phyloP scores from a whole-genome alignment of 2,888 invertebrate species.

The Reticulitermes lucifugus region DNA sequence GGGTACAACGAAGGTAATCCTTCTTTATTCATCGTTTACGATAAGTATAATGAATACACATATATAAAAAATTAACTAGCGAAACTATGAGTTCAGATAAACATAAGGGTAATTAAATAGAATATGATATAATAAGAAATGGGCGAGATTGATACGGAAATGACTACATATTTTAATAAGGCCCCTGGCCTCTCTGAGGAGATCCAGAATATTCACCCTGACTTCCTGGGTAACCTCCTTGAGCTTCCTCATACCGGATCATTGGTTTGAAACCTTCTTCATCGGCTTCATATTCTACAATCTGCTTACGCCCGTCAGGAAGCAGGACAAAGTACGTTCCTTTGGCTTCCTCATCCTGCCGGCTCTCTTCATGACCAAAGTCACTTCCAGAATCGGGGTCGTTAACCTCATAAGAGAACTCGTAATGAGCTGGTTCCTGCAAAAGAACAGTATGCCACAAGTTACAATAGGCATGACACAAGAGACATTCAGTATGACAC shows the following conservation, averaged over 20 bases:
- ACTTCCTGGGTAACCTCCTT: slow-evolving; percentile 28
- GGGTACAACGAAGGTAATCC: not conserved
- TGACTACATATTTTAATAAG: slow-evolving; percentile 20
- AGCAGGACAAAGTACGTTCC: slow-evolving; percentile 74
- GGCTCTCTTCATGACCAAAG: slow-evolving; percentile 74
- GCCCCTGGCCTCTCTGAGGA: slow-evolving; percentile 11
- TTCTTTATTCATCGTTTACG: slow-evolving; percentile 21
- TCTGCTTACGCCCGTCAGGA: slow-evolving; percentile 74
- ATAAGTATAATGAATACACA: slow-evolving; percentile 24
- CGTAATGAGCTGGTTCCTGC: slow-evolving; percentile 73
- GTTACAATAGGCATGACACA: not conserved
- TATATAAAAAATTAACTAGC: slow-evolving; percentile 18
- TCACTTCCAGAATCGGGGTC: slow-evolving; percentile 70
- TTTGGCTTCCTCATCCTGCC: slow-evolving; percentile 73
- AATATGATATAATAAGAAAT: not conserved
- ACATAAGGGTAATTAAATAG: not conserved
- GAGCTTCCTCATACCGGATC: slow-evolving; percentile 64
- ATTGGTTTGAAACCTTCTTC: slow-evolving; percentile 73
- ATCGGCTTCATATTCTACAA: slow-evolving; percentile 74
- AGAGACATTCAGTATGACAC: not conserved
- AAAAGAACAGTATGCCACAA: slow-evolving; percentile 1
- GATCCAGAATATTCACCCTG: slow-evolving; percentile 42
- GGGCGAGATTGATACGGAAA: not conserved
- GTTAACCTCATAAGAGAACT: slow-evolving; percentile 74
- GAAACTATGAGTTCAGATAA: not conserved